Evolutionary conservation across 1,140 invertebrate species (phyloP), one percentile per base, ranked within the genome.

Genomic region (Ceratosolen fusciceps): DNA sequence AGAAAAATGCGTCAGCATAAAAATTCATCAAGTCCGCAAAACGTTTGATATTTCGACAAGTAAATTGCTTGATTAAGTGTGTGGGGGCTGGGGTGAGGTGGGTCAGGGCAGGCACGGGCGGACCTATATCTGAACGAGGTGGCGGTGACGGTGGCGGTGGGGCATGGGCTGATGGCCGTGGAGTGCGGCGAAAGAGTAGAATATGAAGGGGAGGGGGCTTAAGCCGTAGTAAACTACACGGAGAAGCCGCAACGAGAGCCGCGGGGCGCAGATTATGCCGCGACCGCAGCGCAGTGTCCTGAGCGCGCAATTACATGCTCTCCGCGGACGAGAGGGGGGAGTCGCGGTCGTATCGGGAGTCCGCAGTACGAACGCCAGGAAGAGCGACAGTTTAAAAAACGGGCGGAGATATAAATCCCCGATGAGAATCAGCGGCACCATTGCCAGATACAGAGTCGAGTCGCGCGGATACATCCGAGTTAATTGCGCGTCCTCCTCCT

Each of bases 201-300:
- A n/a, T n/a, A n/a, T n/a, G n/a, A n/a, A 19, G n/a, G 39, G 34
- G 9, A 34, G 26, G 16, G 56, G 9, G 24, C 37, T 9, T 12
- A 31, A 74, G 39, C 21, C 2, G 52, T 8, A 62, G 60, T 65
- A 65, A 60, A 65, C 31, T 37, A 37, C 60, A 37, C 9, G 0
- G 3, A 19, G 34, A 39, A 24, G 47, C 74, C 37, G 72, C 72
- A 74, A 74, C 60, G 49, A 74, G 56, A 47, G 58, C 62, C 62
- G 74, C 49, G 74, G 37, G 43, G 39, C 74, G 47, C 37, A 67
- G 74, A 67, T 26, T 47, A 54, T 54, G 31, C 62, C 47, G 71
- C 71, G 49, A 58, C 71, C 71, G 74, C 62, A 68, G 74, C 56
- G 60, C 74, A 68, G 47, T 29, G 74, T 39, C 73, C 58, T 43